Base-by-base conservation (phyloP, 2,797 vertebrate genomes). In the Argentina silus region DNA sequence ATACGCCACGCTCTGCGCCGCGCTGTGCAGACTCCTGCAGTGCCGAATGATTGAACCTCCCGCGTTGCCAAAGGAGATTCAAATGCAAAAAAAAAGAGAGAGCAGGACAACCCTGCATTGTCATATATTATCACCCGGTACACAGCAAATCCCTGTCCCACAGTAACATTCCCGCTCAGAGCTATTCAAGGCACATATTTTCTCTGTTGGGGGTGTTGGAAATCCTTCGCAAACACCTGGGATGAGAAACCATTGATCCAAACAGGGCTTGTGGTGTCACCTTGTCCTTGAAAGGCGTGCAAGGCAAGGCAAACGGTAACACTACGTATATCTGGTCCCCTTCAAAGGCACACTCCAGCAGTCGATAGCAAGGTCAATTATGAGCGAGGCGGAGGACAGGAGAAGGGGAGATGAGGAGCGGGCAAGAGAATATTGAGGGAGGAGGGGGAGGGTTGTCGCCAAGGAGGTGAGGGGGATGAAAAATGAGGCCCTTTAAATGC, bases 321-420 rank as follows among this genome's bases (percentile, higher is more conserved):
- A 63, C 42, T 7, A 44, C 15, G 69, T 51, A 47, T 67, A 78
- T 82, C 83, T 79, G 66, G 78, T 80, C 73, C 67, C 78, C 67
- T 50, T 76, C 61, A 66, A 51, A 82, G 73, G 59, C 67, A 81
- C 79, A 72, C 63, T 53, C 23, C 51, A 59, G 66, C 60, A 53
- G 61, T 44, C n/a, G 12, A 81, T 74, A 77, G 75, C 71, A 85
- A 88, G 84, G 86, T 82, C 83, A 88, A 84, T 88, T 78, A 86
- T 70, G 55, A 75, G 70, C 81, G 66, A 67, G 71, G 73, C 77
- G 75, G 77, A 67, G 12, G 50, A 48, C 10, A 57, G 60, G 59
- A 42, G 7, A 42, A n/a, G 27, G 14, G 11, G 27, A 14, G 51
- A 0, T 14, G 21, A 69, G 15, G 45, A n/a, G 56, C 1, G 59